These are phyloP conservation scores for Plecotus auritus DNA, from an alignment of 2,113 vertebrate genomes.

Conservation along the genomic window DNA sequence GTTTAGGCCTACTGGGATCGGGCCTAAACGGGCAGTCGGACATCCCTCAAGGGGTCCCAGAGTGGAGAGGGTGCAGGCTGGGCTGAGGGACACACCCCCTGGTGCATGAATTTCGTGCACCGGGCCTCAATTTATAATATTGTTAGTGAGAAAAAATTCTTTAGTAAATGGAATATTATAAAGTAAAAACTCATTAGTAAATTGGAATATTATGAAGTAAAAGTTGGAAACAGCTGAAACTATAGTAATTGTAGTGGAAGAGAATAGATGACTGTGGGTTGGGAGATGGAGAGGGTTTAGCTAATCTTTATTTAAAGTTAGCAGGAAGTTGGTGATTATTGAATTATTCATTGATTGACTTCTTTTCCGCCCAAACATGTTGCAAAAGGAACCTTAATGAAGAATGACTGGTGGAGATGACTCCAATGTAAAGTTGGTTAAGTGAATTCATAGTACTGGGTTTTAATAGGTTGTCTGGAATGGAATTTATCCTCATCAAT, in stretches of 20 bases:
- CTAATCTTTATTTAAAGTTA: slow-evolving; percentile 41
- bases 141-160: background rate
- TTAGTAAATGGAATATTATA: slow-evolving; percentile 13
- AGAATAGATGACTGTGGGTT: background rate
- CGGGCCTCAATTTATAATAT: background rate
- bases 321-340: slow-evolving; percentile 34
- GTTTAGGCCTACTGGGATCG: too few species aligned
- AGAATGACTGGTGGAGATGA: background rate
- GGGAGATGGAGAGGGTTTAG: slow-evolving; percentile 14
- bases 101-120: too few species aligned
- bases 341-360: slow-evolving; percentile 3
- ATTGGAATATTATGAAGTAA: slow-evolving; percentile 18
- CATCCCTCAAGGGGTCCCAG: too few species aligned
- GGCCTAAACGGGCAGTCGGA: too few species aligned
- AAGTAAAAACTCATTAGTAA: background rate
- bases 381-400: background rate
- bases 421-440: slow-evolving; percentile 1
- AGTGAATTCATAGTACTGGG: background rate
- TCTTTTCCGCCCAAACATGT: background rate
- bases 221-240: background rate
- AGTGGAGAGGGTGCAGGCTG: too few species aligned
- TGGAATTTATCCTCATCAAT: slow-evolving; percentile 68
- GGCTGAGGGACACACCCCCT: too few species aligned
- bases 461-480: slow-evolving; percentile 60
- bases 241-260: background rate